phyloP scores from a whole-genome alignment of 64 coral and sea anemone genomes.

The Stylophora pistillata region DNA sequence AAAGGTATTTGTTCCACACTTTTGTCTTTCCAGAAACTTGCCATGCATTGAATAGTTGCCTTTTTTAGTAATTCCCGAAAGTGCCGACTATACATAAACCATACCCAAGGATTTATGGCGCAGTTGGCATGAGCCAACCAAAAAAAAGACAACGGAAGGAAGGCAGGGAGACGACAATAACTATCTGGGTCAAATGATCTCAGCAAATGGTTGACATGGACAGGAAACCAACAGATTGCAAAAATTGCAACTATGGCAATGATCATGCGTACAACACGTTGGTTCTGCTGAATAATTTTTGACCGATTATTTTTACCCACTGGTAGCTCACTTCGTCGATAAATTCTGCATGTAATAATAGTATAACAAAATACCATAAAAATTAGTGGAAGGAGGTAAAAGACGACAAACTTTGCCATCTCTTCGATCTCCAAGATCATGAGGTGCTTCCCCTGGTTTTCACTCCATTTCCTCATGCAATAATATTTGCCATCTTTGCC shows the following conservation, averaged over 20 bases:
- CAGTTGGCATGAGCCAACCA: constrained; percentile 56
- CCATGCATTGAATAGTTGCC: not conserved
- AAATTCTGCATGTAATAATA: constrained; percentile 32
- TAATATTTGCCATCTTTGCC: not conserved
- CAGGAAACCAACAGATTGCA: constrained; percentile 69
- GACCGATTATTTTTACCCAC: not conserved
- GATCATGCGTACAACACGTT: constrained; percentile 57
- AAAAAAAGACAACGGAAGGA: constrained; percentile 47
- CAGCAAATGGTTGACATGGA: constrained; percentile 67
- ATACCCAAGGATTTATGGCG: constrained; percentile 56
- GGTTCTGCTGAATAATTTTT: constrained; percentile 53
- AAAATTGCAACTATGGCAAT: constrained; percentile 58
- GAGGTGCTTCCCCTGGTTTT: not conserved
- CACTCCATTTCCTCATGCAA: constrained; percentile 28
- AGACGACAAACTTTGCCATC: constrained; percentile 19
- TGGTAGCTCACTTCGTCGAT: constrained; percentile 16
- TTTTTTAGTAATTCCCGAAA: constrained; percentile 34
- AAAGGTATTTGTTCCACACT: not conserved
- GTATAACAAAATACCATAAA: constrained; percentile 58
- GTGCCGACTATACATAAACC: constrained; percentile 51
- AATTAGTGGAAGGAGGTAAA: constrained; percentile 46
- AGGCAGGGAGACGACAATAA: constrained; percentile 34
- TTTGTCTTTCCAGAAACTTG: not conserved
- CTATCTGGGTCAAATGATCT: constrained; percentile 33
- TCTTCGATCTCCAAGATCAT: constrained; percentile 11